Evolutionary conservation across 2,888 invertebrate species (phyloP).

Genomic region (Germaria angustata): DNA sequence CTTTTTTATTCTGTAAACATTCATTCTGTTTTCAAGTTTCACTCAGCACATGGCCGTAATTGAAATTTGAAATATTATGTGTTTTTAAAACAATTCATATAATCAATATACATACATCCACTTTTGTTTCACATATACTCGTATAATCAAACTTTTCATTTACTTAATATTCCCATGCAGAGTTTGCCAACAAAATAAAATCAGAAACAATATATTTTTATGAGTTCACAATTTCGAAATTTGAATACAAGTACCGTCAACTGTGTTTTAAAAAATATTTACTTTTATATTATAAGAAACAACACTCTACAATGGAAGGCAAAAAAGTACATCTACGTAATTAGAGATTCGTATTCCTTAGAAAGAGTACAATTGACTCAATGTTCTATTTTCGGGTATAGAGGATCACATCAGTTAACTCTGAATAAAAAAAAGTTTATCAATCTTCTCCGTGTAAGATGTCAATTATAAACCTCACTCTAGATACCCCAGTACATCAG

Average conservation of each 20-base stretch:
- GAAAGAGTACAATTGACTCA: too few species aligned
- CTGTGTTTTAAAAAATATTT: not conserved
- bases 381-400: not conserved
- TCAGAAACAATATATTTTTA: constrained; percentile 9
- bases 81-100: constrained; percentile 75
- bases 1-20: constrained; percentile 6
- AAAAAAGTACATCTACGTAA: not conserved
- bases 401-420: too few species aligned
- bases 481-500: too few species aligned
- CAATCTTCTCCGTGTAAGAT: too few species aligned
- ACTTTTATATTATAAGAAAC: not conserved
- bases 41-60: constrained; percentile 77
- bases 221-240: constrained; percentile 33
- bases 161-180: not conserved
- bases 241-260: not conserved
- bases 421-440: too few species aligned
- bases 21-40: constrained; percentile 61
- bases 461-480: too few species aligned
- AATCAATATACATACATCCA: constrained; percentile 32
- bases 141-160: not conserved
- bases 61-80: constrained; percentile 79
- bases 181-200: constrained; percentile 9
- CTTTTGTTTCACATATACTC: too few species aligned
- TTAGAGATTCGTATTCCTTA: too few species aligned
- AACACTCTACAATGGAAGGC: not conserved